Base-by-base conservation (phyloP, 2,888 invertebrate genomes). In the Chesias legatella region DNA sequence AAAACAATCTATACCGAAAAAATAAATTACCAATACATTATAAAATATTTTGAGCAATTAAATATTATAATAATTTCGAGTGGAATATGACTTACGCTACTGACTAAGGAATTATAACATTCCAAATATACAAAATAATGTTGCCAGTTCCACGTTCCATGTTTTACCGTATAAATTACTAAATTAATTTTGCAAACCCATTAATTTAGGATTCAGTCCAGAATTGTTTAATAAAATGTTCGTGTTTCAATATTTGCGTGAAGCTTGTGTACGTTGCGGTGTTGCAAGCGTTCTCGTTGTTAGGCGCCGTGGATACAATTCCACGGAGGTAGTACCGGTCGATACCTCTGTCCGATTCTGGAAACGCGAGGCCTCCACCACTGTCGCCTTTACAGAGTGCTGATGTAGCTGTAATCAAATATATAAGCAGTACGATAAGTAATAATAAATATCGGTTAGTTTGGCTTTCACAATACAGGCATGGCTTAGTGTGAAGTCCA, bases 381-480 rank as follows among this genome's bases (percentile, higher is more conserved):
- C 81, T 82, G 67, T 86, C 83, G 0, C 84, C 83, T 43, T 73
- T 64, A 51, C 85, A 85, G 0, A 83, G 55, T 0, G 79, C 72
- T 5, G 25, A 9, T 4, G 33, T 32, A 6, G 25, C 53, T 53
- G 45, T 3, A 27, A 46, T 29, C n/a, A 13, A 24, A 7, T 29
- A 20, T n/a, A 20, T 23, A n/a, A n/a, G n/a, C n/a, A n/a, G n/a
- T n/a, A n/a, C n/a, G 6, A 20, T 20, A 6, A 20, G 20, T 20
- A 6, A 11, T 29, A 22, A 27, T 6, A 37, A 13, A 21, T 6
- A 23, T 7, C 7, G 22, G n/a, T n/a, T n/a, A n/a, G n/a, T n/a
- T n/a, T n/a, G n/a, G n/a, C n/a, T n/a, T n/a, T n/a, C n/a, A n/a
- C n/a, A n/a, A n/a, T n/a, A n/a, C n/a, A n/a, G n/a, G n/a, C n/a